Percentiles rank a stretch among this genome's conserved stretches.
Evolutionary conservation across 2,797 vertebrate genomes (phyloP).

Genomic region (Carduelis carduelis): DNA sequence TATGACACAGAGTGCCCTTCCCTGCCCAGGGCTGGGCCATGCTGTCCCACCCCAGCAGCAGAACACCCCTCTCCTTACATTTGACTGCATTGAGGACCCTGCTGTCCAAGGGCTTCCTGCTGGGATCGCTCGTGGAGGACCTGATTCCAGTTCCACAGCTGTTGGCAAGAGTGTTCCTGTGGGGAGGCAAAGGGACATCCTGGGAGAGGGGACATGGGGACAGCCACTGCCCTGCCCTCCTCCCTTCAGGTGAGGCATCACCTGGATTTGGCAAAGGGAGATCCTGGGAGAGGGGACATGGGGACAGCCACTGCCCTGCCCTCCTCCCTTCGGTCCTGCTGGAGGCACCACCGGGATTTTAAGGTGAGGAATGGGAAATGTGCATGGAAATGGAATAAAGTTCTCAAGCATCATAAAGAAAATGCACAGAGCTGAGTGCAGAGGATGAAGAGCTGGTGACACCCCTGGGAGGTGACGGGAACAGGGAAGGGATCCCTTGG

Average conservation of each 20-base stretch:
- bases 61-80: conserved; percentile 78
- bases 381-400: fast-evolving
- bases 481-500: fast-evolving
- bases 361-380: fast-evolving
- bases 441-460: fast-evolving
- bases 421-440: fast-evolving
- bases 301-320: neutral
- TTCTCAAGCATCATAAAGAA: fast-evolving
- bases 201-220: neutral
- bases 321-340: neutral
- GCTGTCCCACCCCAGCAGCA: neutral
- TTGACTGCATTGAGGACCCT: conserved; percentile 98
- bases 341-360: fast-evolving
- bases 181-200: neutral
- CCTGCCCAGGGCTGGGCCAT: neutral
- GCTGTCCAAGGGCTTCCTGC: conserved; percentile 97
- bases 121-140: conserved; percentile 96
- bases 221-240: neutral
- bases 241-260: neutral
- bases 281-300: neutral
- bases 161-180: conserved; percentile 97
- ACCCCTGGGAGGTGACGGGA: fast-evolving
- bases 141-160: conserved; percentile 98
- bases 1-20: neutral
- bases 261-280: fast-evolving